Evolutionary conservation across 2,113 vertebrate genomes (phyloP).

Genomic region (Seriola rivoliana): DNA sequence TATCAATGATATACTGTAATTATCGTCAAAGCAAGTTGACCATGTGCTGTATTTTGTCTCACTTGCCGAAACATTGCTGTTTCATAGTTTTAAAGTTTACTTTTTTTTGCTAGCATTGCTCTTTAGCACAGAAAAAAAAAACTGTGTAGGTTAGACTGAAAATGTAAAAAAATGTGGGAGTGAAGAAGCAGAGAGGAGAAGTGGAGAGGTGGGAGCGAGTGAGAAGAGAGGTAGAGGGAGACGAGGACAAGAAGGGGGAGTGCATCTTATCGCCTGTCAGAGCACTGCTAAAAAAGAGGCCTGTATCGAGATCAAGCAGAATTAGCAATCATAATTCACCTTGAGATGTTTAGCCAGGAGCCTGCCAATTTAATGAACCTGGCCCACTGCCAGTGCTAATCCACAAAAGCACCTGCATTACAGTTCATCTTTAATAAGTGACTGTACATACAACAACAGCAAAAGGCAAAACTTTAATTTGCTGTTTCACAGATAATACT

Average conservation of each 20-base stretch:
- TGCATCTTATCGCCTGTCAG: conserved; percentile 1
- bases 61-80: not conserved
- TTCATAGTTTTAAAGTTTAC: conserved; percentile 5
- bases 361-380: conserved; percentile 40
- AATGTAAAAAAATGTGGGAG: not conserved
- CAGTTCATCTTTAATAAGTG: not conserved
- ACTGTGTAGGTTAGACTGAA: conserved; percentile 8
- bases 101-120: conserved; percentile 10
- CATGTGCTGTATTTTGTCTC: not conserved
- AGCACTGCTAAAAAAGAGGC: conserved; percentile 11
- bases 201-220: not conserved
- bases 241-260: not conserved
- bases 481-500: not conserved
- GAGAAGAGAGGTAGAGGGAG: not conserved
- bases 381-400: conserved; percentile 27
- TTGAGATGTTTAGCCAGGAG: conserved; percentile 41
- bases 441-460: not conserved
- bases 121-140: not conserved
- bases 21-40: not conserved
- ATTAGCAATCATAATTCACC: conserved; percentile 45
- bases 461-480: not conserved
- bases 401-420: not conserved
- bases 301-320: conserved; percentile 39
- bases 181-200: not conserved
- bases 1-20: not conserved